These are phyloP conservation scores for Manacus vitellinus DNA, from an alignment of 2,113 vertebrate genomes.

Conservation along the genomic window DNA sequence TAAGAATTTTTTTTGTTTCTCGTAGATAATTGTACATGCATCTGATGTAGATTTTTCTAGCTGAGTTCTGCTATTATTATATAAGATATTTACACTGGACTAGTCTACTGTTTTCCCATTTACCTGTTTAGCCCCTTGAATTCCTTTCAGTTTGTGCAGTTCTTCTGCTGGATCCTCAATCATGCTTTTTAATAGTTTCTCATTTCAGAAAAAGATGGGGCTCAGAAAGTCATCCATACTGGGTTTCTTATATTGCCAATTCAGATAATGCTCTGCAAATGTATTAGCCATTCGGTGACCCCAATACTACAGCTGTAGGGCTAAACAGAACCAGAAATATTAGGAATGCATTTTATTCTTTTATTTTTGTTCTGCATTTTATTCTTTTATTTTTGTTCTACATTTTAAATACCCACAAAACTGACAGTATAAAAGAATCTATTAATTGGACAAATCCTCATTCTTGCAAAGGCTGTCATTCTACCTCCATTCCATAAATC, in stretches of 20 bases:
- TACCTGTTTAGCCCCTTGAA: constrained; percentile 3
- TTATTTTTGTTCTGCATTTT: not conserved
- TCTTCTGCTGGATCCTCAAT: not conserved
- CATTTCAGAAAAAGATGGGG: not conserved
- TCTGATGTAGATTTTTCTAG: not conserved
- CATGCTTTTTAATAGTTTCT: not conserved
- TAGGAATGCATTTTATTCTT: not conserved
- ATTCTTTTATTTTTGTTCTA: not conserved
- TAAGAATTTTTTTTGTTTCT: not conserved
- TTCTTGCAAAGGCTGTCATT: not conserved
- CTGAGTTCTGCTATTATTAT: not conserved
- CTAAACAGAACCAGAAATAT: not conserved
- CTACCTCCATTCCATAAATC: not conserved
- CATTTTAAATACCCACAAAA: not conserved
- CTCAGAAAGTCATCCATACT: not conserved
- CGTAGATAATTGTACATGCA: not conserved
- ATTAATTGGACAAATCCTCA: not conserved
- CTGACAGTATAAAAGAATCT: not conserved
- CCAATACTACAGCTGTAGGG: not conserved
- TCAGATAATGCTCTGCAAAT: not conserved
- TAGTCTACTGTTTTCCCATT: not conserved
- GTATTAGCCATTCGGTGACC: not conserved
- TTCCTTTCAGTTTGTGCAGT: not conserved
- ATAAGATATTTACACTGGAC: not conserved
- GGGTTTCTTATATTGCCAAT: not conserved